Conservation (phyloP, 1,140 invertebrate species). For the Atta cephalotes region DNA sequence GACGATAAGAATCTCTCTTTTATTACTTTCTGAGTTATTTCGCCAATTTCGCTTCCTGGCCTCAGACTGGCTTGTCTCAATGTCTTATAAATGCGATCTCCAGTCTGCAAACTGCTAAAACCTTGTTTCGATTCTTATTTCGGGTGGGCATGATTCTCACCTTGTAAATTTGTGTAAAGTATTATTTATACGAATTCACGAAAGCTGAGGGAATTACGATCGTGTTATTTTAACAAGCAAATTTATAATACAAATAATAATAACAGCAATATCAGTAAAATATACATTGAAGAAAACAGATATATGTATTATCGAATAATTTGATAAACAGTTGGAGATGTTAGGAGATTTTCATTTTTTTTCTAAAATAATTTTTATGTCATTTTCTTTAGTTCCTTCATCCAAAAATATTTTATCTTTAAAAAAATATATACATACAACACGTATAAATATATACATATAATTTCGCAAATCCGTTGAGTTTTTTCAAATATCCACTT, state of each 20-base stretch:
- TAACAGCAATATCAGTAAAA: no score
- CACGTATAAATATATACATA: no score
- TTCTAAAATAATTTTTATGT: not conserved
- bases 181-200: not conserved
- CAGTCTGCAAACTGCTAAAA: slow-evolving; percentile 27
- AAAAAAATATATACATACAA: not conserved
- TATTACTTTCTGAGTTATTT: slow-evolving; percentile 84
- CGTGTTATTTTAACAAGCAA: not conserved
- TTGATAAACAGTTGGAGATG: not conserved
- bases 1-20: slow-evolving; percentile 84
- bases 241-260: not conserved
- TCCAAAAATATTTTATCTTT: not conserved
- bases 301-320: not conserved
- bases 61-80: slow-evolving; percentile 15
- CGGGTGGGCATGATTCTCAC: not conserved
- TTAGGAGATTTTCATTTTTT: not conserved
- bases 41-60: slow-evolving; percentile 70
- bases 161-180: not conserved
- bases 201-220: not conserved
- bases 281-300: not conserved
- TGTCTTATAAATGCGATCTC: slow-evolving; percentile 47
- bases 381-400: not conserved
- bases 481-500: slow-evolving; percentile 13
- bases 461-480: not conserved
- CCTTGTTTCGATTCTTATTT: slow-evolving; percentile 4